Evolutionary conservation across 2,797 vertebrate genomes (phyloP).

Genomic region (Lepilemur ruficaudatus): DNA sequence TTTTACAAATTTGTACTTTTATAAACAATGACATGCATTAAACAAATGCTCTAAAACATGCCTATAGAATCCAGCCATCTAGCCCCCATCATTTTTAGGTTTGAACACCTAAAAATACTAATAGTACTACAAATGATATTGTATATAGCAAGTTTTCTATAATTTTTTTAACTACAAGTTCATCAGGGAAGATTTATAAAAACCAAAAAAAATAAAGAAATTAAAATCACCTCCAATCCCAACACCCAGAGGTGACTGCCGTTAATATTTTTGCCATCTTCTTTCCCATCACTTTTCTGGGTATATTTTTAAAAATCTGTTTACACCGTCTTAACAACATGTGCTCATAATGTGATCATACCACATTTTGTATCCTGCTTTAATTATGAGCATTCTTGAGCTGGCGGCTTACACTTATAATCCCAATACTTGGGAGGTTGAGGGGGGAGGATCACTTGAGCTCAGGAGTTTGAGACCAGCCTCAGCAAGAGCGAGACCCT

Average conservation of each 20-base stretch:
- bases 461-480: too few relatives aligned
- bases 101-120: neutral
- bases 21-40: neutral
- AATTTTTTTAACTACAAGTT: neutral
- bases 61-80: neutral
- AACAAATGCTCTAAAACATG: neutral
- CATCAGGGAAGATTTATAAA: constrained; percentile 8
- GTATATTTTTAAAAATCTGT: neutral
- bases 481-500: too few relatives aligned
- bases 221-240: neutral
- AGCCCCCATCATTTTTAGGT: too few relatives aligned
- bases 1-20: neutral
- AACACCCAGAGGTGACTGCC: neutral
- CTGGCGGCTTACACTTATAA: too few relatives aligned
- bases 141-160: neutral
- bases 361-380: neutral
- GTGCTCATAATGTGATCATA: neutral
- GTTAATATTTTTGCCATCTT: neutral
- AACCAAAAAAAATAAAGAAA: neutral
- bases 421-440: too few relatives aligned
- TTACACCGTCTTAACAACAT: neutral
- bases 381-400: neutral
- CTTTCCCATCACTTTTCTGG: neutral
- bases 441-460: too few relatives aligned
- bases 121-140: neutral